Evolutionary conservation across 2,797 vertebrate species (phyloP).

Genomic region (Malurus leucopterus): DNA sequence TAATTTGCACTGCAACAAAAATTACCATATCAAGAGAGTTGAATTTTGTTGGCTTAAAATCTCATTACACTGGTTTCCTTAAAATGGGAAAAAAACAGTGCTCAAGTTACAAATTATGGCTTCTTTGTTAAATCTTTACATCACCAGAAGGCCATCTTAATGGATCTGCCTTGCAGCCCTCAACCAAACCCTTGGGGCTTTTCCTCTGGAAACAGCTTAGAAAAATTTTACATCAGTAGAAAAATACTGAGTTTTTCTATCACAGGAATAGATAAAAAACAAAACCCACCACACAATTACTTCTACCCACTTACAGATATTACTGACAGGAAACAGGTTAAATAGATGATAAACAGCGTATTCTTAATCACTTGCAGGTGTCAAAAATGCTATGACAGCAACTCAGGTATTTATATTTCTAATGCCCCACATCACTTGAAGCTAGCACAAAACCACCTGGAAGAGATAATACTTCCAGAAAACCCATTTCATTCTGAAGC

Average conservation of each 20-base stretch:
- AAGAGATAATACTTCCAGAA: neutral
- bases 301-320: neutral
- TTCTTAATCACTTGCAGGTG: neutral
- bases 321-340: neutral
- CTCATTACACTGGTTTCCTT: neutral
- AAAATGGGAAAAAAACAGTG: neutral
- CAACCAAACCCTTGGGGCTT: neutral
- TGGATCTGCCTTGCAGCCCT: neutral
- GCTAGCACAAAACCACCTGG: neutral
- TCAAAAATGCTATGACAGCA: neutral
- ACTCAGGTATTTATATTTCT: neutral
- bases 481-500: neutral
- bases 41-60: conserved; percentile 1
- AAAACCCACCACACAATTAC: neutral
- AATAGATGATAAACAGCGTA: neutral
- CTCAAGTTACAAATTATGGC: neutral
- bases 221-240: neutral
- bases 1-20: neutral
- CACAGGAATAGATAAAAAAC: neutral
- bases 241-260: neutral
- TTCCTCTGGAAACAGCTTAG: neutral
- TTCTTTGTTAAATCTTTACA: neutral
- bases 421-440: neutral
- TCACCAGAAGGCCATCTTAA: neutral
- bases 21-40: conserved; percentile 27